A percentile compares a stretch with the other conserved stretches of the same genome.
These are phyloP conservation scores for Anoura caudifer DNA, from an alignment of 2,113 vertebrate genomes.

Conservation along the genomic window DNA sequence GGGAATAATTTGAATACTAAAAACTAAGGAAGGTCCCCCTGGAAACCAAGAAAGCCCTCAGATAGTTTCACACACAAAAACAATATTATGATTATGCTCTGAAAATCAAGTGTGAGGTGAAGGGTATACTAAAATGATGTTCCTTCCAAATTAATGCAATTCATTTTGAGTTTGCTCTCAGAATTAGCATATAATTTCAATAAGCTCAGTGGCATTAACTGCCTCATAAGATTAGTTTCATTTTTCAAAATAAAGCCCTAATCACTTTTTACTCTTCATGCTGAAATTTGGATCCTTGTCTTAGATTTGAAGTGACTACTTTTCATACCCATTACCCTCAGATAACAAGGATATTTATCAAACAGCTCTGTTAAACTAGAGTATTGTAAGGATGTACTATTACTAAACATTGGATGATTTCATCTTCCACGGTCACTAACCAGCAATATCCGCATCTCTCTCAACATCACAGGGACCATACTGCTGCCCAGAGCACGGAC, in stretches of 20 bases:
- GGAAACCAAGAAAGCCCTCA: neutral
- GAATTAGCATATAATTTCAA: neutral
- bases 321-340: neutral
- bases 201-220: neutral
- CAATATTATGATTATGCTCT: neutral
- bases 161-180: neutral
- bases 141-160: neutral
- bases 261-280: neutral
- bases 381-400: neutral
- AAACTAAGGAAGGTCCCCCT: neutral
- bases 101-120: neutral
- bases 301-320: neutral
- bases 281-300: neutral
- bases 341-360: neutral
- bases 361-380: neutral
- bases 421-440: neutral
- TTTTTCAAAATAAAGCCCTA: neutral
- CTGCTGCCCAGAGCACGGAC: no score
- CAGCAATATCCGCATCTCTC: neutral
- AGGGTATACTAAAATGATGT: neutral
- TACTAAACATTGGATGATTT: no score
- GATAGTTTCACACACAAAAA: neutral
- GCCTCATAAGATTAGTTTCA: neutral
- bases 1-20: no score
- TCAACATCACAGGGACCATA: neutral